Base-by-base conservation (phyloP, 2,113 vertebrate genomes). In the Mesoclemmys tuberculata region DNA sequence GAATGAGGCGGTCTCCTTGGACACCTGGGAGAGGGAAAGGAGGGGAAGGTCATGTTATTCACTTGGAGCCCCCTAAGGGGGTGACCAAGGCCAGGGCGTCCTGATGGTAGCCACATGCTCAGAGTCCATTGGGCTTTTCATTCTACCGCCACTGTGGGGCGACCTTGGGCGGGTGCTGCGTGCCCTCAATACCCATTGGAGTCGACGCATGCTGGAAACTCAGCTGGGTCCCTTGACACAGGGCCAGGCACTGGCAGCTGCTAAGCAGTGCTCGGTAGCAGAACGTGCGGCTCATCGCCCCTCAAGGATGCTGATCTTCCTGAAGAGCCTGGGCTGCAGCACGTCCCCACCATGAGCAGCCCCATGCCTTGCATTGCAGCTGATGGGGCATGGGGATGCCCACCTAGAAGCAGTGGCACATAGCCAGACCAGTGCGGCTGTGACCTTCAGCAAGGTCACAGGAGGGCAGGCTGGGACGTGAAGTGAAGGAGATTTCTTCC, bases 1-100 rank as follows among this genome's bases (percentile, higher is more conserved):
- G 88, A 95, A 95, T 14, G 93, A 97, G 85, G 97, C 98, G 0
- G 74, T 92, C 49, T 98, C 97, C 49, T 84, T 96, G 51, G 98
- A 71, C 4, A 99, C 98, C 98, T 99, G 95, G 0, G 12, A 31
- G 84, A 41, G 1, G 11, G 79, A 26, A 38, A 13, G 90, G 85
- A 89, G 82, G 82, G 5, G 90, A 31, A n/a, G 90, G 58, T 38
- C 18, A 11, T 8, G 3, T 7, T 41, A 1, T 81, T 10, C 54
- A 83, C 24, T 6, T 1, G 19, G 1, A 13, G 84, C 29, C 19
- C 24, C 51, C 55, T 5, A 55, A 8, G 1, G 56, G 2, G 11
- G 2, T 44, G 84, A 64, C 0, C 1, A n/a, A 35, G 31, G 12
- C 74, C 74, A 77, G 24, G 26, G 74, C 7, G 2, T 26, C 38